Evolutionary conservation across 2,888 invertebrate genomes (phyloP).

Genomic region (Teleiodes luculella): DNA sequence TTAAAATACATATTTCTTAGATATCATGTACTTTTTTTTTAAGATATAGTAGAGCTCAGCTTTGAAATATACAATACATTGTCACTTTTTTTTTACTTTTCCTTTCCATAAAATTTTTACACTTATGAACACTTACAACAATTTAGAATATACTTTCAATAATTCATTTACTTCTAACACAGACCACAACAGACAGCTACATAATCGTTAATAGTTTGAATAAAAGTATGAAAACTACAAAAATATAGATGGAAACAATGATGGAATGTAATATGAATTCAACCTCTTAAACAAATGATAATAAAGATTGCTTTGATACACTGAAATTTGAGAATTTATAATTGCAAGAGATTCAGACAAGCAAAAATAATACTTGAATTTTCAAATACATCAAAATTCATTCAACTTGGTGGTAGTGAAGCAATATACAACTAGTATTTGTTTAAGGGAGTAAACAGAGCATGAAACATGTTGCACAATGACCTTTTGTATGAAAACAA

Average conservation of each 20-base stretch:
- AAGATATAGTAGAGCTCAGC: conserved; percentile 38
- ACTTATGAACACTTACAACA: conserved; percentile 72
- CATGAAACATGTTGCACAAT: conserved; percentile 19
- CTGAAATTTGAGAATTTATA: too few species aligned
- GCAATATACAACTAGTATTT: not conserved
- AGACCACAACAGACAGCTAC: conserved; percentile 37
- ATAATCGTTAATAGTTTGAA: conserved; percentile 10
- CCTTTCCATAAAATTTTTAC: conserved; percentile 62
- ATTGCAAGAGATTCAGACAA: too few species aligned
- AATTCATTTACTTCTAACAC: conserved; percentile 38
- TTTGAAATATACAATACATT: conserved; percentile 42
- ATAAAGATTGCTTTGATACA: too few species aligned
- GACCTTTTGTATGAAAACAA: conserved; percentile 6
- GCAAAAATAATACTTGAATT: too few species aligned
- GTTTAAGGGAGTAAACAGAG: conserved; percentile 17
- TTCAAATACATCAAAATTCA: not conserved
- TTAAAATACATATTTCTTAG: conserved; percentile 1
- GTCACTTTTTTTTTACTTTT: conserved; percentile 41
- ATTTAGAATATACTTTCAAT: conserved; percentile 70
- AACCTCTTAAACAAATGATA: too few species aligned
- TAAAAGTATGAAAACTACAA: conserved; percentile 13
- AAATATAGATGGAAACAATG: conserved; percentile 14
- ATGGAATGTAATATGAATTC: conserved; percentile 19
- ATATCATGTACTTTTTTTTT: conserved; percentile 29
- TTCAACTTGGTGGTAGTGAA: not conserved